Conservation (phyloP, 2,797 vertebrate genomes). For the Hemibagrus guttatus region DNA sequence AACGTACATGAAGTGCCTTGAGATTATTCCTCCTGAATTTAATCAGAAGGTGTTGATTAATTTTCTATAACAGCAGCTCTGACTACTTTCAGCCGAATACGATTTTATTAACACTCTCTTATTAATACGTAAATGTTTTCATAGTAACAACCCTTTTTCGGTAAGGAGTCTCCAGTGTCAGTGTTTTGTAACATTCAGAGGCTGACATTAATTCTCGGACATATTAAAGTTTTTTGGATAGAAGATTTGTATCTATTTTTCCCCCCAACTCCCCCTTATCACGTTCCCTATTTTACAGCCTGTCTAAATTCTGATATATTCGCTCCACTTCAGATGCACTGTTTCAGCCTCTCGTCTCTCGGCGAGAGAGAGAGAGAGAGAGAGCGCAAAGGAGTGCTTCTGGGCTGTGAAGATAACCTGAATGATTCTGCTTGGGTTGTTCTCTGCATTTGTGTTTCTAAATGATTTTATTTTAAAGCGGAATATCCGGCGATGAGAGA, state of each 20-base stretch:
- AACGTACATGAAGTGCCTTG: not conserved
- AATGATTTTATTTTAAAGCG: not conserved
- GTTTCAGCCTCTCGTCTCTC: slow-evolving; percentile 21
- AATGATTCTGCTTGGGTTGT: slow-evolving; percentile 18
- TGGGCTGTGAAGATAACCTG: slow-evolving; percentile 37
- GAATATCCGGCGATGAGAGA: not conserved
- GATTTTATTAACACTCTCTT: not conserved
- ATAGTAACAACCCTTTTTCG: not conserved
- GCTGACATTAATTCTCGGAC: no score
- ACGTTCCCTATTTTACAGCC: not conserved
- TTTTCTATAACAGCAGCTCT: not conserved
- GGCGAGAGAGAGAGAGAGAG: not conserved
- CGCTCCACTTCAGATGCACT: slow-evolving; percentile 17
- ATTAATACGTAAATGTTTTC: not conserved
- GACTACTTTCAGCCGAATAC: not conserved
- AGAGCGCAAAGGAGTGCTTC: not conserved
- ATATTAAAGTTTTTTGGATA: not conserved
- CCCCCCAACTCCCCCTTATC: not conserved
- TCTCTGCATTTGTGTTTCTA: not conserved
- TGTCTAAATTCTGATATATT: slow-evolving; percentile 23
- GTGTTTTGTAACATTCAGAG: not conserved
- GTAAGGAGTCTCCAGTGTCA: not conserved
- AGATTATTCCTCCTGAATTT: not conserved
- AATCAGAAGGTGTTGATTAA: not conserved
- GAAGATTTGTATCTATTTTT: not conserved